Evolutionary conservation across 1,140 invertebrate genomes (phyloP), one percentile per base, ranked within the genome.

Genomic region (Aphelinus certus): DNA sequence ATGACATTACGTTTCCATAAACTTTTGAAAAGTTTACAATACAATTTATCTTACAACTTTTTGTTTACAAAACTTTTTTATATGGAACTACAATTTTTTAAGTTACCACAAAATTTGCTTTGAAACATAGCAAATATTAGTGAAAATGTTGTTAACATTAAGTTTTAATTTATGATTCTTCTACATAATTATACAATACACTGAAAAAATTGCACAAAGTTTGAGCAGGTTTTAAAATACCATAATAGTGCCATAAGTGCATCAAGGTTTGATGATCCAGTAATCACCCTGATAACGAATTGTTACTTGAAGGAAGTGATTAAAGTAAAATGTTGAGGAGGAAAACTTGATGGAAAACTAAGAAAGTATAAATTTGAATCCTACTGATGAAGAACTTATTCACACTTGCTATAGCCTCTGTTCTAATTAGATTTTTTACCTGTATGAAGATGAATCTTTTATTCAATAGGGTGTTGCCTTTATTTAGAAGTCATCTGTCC

Each of bases 1-100:
- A 88, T 84, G 9, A 83, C 73, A 82, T 81, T 85, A 82, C 68
- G 81, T 83, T 85, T 85, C 80, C 77, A 76, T 77, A 77, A 82
- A 76, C 66, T 75, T 78, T 80, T 77, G 75, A 78, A 81, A 82
- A 81, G 79, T 77, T 80, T 74, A 71, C 73, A 77, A 75, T 55
- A 72, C 78, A 77, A 65, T 76, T 82, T 79, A 79, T 81, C 77
- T 68, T 63, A 53, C 51, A 53, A 53, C 0, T 53, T 26, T 26
- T 26, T 26, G 26, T 26, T 26, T 26, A 26, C 26, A 26, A 57
- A 73, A 65, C 53, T 70, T 60, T 80, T 78, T 77, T 68, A 76
- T 74, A 49, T 70, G 71, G 77, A 80, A 60, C 71, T 46, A 64
- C 70, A 65, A 48, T 70, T 65, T 51, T 64, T 64, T 64, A 64